Base-by-base conservation (phyloP, 2,113 vertebrate genomes). In the Panthera uncia region DNA sequence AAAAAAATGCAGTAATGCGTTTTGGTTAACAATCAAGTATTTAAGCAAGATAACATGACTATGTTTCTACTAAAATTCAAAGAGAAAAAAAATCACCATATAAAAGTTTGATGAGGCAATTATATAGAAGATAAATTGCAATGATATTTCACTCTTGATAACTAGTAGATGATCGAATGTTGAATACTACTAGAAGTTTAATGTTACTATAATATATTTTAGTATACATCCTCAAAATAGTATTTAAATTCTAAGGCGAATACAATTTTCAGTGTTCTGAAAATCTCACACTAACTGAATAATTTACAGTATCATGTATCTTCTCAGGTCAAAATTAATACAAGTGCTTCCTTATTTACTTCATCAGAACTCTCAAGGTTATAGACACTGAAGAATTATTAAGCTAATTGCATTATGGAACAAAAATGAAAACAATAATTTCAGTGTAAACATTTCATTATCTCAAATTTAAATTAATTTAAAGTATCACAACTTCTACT, bases 1-100 rank as follows among this genome's bases (percentile, higher is more conserved):
- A 98, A 98, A 98, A 98, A 98, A 97, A 97, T 90, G 38, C 27
- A 91, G 69, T 83, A 97, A 95, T 97, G 79, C 15, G 95, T 73
- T 36, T 94, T 97, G 79, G 69, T 78, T 98, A 98, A 96, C 90
- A 97, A 98, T 97, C 84, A 97, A 45, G 57, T 98, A 25, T 76
- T 97, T 98, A 98, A 98, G 41, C 52, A 98, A 96, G 69, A 74
- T 27, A 98, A 73, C 79, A 93, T 94, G 57, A 68, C 19, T 78
- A 97, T 50, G 33, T 94, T 97, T 92, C 31, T 83, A 95, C 36
- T 79, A 76, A 96, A 96, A 79, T 11, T 85, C 68, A 78, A 93
- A 45, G 9, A 45, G 11, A 89, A 96, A 61, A 92, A 29, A 65
- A 94, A 50, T 80, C 13, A 87, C 7, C 11, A 84, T 93, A 95